Conservation (phyloP, 2,888 invertebrate genomes). For the Sphaerophoria taeniata region DNA sequence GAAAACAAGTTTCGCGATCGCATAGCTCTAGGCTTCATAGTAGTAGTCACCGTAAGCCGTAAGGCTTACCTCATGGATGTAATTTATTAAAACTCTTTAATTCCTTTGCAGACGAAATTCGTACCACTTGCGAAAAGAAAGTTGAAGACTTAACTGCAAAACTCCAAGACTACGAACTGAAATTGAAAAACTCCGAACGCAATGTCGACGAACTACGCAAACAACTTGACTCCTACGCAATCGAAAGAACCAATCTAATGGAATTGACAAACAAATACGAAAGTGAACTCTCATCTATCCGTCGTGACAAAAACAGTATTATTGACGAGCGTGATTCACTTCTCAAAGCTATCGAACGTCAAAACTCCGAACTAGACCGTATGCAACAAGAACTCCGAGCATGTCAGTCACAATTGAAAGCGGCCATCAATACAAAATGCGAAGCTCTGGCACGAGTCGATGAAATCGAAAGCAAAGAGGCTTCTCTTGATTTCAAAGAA, state of each 20-base stretch:
- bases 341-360: conserved; percentile 88
- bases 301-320: conserved; percentile 88
- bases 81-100: too few relatives aligned
- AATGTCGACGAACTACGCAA: conserved; percentile 86
- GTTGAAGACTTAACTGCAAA: conserved; percentile 85
- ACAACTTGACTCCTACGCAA: conserved; percentile 86
- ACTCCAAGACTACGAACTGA: conserved; percentile 86
- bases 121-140: conserved; percentile 84
- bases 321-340: conserved; percentile 90
- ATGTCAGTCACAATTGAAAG: conserved; percentile 89
- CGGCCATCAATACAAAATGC: conserved; percentile 91
- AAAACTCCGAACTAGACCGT: conserved; percentile 89
- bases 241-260: conserved; percentile 87
- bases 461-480: conserved; percentile 91
- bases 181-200: conserved; percentile 86
- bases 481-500: conserved; percentile 91
- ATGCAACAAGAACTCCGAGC: conserved; percentile 87
- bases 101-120: conserved; percentile 84
- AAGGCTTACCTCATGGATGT: too few relatives aligned
- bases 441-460: conserved; percentile 91
- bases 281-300: conserved; percentile 86
- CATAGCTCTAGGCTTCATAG: too few relatives aligned
- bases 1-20: too few relatives aligned
- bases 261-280: conserved; percentile 87
- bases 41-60: too few relatives aligned